These are phyloP conservation scores for Centropus unirufus DNA, from an alignment of 2,113 vertebrate species.

Conservation along the genomic window DNA sequence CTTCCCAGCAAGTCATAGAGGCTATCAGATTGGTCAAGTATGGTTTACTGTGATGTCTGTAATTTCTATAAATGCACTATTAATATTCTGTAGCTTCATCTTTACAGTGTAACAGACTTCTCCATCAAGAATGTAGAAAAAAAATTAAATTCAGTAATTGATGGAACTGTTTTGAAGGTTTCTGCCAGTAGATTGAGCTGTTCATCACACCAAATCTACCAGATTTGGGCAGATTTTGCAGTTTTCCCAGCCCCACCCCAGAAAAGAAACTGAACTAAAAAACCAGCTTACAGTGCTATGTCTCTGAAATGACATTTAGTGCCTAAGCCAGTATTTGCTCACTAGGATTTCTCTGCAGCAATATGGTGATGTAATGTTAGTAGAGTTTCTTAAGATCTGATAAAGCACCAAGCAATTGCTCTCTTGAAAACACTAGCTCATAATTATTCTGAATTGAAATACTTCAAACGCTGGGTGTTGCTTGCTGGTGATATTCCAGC, in stretches of 20 bases:
- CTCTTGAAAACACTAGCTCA: not conserved
- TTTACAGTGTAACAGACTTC: not conserved
- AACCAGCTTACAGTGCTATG: not conserved
- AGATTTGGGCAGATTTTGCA: not conserved
- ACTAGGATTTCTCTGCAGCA: not conserved
- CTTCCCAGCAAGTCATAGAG: too few relatives aligned
- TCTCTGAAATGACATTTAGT: not conserved
- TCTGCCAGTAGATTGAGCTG: not conserved
- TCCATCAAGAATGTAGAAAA: not conserved
- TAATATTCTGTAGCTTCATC: not conserved
- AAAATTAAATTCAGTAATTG: not conserved
- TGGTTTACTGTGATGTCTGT: not conserved
- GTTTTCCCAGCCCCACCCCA: not conserved
- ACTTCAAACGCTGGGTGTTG: not conserved
- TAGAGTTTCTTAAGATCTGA: not conserved
- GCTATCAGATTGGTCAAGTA: too few relatives aligned
- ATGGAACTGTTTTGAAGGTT: not conserved
- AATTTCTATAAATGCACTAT: not conserved
- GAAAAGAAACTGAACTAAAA: not conserved
- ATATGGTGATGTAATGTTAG: accelerated
- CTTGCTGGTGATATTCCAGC: not conserved
- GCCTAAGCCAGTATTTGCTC: not conserved
- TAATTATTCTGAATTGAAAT: not conserved
- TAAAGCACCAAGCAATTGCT: not conserved
- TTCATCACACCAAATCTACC: not conserved